Conservation (phyloP, 2,113 vertebrate genomes). For the Siphamia tubifer region DNA sequence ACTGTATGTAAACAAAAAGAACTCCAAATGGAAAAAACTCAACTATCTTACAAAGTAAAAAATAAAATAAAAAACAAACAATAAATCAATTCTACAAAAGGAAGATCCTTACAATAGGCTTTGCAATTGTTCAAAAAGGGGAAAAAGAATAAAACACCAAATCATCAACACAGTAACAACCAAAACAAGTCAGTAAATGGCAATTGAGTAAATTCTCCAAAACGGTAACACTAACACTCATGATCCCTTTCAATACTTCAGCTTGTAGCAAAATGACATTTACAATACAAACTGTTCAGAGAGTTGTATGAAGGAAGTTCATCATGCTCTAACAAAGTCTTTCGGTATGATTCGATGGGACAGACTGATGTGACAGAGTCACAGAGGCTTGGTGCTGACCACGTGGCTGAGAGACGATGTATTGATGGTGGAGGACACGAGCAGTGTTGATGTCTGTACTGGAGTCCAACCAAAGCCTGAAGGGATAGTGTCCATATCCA, state of each 20-base stretch:
- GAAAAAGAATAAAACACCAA: constrained; percentile 28
- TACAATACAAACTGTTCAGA: constrained; percentile 44
- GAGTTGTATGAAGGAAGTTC: constrained; percentile 24
- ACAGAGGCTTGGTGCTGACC: background rate
- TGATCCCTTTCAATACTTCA: constrained; percentile 63
- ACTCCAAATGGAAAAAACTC: constrained; percentile 62
- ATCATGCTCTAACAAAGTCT: constrained; percentile 21
- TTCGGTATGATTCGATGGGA: background rate
- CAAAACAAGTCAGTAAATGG: constrained; percentile 61
- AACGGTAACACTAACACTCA: constrained; percentile 56
- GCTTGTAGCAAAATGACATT: constrained; percentile 50
- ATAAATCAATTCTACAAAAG: constrained; percentile 69
- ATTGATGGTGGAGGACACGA: background rate
- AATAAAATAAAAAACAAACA: constrained; percentile 43
- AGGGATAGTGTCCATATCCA: background rate
- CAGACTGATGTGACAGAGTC: background rate
- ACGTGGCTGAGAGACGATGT: background rate
- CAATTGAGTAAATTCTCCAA: constrained; percentile 52
- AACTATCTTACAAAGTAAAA: constrained; percentile 75
- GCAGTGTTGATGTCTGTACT: background rate
- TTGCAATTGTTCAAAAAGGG: constrained; percentile 66
- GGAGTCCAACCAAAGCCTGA: constrained; percentile 28
- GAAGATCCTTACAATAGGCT: constrained; percentile 69
- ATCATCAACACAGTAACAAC: constrained; percentile 44
- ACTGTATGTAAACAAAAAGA: constrained; percentile 29